phyloP scores from a whole-genome alignment of 2,113 vertebrate genomes.

The Chaetorhynchus papuensis region DNA sequence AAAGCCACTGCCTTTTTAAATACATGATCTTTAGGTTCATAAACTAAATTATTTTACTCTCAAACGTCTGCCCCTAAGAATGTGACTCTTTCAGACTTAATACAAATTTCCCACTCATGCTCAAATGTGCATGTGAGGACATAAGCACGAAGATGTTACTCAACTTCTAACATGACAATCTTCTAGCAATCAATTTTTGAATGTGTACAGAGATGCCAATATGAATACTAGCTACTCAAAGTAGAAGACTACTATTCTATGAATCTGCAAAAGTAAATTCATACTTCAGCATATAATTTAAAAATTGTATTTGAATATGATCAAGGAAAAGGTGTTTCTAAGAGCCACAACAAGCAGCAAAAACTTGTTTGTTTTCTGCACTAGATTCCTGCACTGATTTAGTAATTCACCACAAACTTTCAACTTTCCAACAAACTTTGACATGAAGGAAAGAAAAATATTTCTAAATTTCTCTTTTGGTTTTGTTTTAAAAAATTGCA shows the following conservation, averaged over 20 bases:
- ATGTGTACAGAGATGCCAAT: not conserved
- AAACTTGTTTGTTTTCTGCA: not conserved
- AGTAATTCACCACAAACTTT: not conserved
- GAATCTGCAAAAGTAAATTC: not conserved
- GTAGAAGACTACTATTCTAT: not conserved
- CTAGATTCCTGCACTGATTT: not conserved
- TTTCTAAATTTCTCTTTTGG: not conserved
- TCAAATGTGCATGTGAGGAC: not conserved
- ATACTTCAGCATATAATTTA: not conserved
- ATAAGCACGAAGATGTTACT: not conserved
- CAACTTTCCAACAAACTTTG: not conserved
- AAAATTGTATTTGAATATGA: not conserved
- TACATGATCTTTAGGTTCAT: not conserved
- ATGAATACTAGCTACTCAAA: not conserved
- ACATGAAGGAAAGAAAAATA: not conserved
- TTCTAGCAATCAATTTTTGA: not conserved
- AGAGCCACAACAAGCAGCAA: not conserved
- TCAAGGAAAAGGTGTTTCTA: not conserved
- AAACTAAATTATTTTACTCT: not conserved
- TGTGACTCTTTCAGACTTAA: not conserved
- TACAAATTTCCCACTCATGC: not conserved
- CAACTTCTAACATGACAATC: not conserved
- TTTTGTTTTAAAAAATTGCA: not conserved
- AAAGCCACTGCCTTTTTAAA: not conserved
- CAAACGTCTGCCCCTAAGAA: fast-evolving